These are phyloP conservation scores for Cichladusa arquata DNA, from an alignment of 2,113 vertebrate genomes.

Conservation along the genomic window DNA sequence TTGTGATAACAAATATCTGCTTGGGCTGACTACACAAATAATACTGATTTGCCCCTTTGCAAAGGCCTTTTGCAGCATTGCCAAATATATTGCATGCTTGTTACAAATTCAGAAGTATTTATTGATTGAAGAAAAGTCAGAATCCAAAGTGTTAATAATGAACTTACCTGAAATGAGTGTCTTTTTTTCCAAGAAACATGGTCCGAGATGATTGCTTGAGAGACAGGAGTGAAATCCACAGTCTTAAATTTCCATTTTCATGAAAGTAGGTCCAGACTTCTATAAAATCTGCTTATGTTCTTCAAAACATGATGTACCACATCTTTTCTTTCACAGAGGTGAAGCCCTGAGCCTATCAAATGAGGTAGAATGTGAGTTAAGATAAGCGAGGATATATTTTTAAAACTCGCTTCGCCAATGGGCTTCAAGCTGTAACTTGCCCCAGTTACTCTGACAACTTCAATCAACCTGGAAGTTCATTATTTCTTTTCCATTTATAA, in stretches of 20 bases:
- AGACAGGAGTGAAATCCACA: neutral
- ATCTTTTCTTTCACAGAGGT: neutral
- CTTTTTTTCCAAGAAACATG: neutral
- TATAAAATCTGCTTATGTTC: slow-evolving; percentile 24
- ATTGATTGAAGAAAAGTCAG: neutral
- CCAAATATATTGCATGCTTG: neutral
- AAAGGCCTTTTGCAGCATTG: neutral
- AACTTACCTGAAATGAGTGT: neutral
- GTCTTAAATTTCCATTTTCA: slow-evolving; percentile 27
- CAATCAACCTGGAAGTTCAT: slow-evolving; percentile 14
- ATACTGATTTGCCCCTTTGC: neutral
- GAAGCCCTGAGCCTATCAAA: neutral
- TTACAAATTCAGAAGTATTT: neutral
- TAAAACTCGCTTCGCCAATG: neutral
- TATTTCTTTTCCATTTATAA: slow-evolving; percentile 13
- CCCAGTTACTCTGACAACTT: neutral
- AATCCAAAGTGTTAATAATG: neutral
- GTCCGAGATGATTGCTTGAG: neutral
- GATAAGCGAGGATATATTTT: slow-evolving; percentile 24
- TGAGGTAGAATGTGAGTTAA: neutral
- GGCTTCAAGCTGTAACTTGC: neutral
- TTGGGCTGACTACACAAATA: neutral
- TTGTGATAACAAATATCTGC: neutral
- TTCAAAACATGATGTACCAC: slow-evolving; percentile 24
- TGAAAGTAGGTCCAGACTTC: neutral